phyloP scores from a whole-genome alignment of 1,140 invertebrate species.

The Ruditapes philippinarum region DNA sequence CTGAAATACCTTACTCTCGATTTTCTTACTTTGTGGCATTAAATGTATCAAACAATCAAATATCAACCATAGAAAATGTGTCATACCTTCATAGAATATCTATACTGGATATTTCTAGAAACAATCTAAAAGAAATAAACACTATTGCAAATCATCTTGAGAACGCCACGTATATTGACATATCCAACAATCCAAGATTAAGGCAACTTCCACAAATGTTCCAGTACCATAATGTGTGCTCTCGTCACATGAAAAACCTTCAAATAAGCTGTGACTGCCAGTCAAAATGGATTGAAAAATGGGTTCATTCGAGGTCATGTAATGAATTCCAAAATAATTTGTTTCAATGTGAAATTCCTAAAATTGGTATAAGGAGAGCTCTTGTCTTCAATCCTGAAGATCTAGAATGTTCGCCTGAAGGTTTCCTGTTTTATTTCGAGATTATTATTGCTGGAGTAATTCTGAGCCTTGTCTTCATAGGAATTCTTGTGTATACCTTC shows the following conservation, averaged over 20 bases:
- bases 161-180: not conserved
- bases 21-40: slow-evolving; percentile 19
- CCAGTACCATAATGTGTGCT: slow-evolving; percentile 34
- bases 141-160: not conserved
- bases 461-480: not conserved
- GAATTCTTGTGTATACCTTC: not conserved
- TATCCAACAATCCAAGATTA: slow-evolving; percentile 33
- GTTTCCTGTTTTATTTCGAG: not conserved
- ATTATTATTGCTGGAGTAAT: not conserved
- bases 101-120: slow-evolving; percentile 14
- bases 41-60: slow-evolving; percentile 44
- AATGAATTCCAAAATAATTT: not conserved
- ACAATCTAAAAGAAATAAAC: not conserved
- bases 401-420: not conserved
- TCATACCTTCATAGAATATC: not conserved
- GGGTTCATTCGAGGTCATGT: not conserved
- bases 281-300: slow-evolving; percentile 23
- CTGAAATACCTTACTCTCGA: slow-evolving; percentile 21
- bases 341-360: slow-evolving; percentile 9
- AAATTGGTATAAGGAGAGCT: not conserved
- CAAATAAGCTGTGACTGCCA: slow-evolving; percentile 11
- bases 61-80: not conserved
- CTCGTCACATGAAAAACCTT: not conserved
- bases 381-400: not conserved
- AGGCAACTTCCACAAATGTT: not conserved